phyloP scores from a whole-genome alignment of 2,888 invertebrate species.

The Lordiphosa fenestrarum region DNA sequence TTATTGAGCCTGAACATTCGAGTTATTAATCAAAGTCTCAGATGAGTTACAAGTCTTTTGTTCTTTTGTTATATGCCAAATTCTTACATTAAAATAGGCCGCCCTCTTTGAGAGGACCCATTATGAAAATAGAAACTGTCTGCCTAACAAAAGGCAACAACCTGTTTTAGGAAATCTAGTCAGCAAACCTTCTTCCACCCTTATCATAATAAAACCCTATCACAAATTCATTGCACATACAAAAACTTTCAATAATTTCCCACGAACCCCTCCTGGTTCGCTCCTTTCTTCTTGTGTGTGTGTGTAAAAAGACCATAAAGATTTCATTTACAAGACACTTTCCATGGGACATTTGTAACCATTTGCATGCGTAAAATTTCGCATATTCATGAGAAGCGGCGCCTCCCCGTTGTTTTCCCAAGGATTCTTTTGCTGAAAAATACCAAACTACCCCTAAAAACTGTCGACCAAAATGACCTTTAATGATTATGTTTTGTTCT shows the following conservation, averaged over 20 bases:
- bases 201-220: conserved; percentile 19
- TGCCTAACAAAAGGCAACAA: conserved; percentile 28
- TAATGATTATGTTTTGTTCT: conserved; percentile 49
- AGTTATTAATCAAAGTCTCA: no score
- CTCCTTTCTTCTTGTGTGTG: conserved; percentile 1
- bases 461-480: conserved; percentile 49
- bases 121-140: conserved; percentile 35
- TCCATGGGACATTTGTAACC: conserved; percentile 38
- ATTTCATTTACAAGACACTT: conserved; percentile 47
- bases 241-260: conserved; percentile 41
- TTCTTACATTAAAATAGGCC: no score
- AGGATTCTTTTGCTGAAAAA: not conserved
- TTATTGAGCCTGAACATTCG: no score
- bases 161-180: conserved; percentile 29
- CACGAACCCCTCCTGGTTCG: conserved; percentile 42
- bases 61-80: no score
- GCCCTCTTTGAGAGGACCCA: conserved; percentile 8
- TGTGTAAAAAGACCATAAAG: conserved; percentile 39
- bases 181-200: conserved; percentile 8
- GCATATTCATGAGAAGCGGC: conserved; percentile 37
- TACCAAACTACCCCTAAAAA: conserved; percentile 43
- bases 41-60: no score
- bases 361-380: conserved; percentile 41
- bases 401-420: conserved; percentile 15
- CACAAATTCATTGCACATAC: conserved; percentile 19